A percentile compares a stretch with the other conserved stretches of the same genome.
Evolutionary conservation across 53 echinoderm and acorn worm species (phyloP).

Genomic region (Apostichopus leukothele): DNA sequence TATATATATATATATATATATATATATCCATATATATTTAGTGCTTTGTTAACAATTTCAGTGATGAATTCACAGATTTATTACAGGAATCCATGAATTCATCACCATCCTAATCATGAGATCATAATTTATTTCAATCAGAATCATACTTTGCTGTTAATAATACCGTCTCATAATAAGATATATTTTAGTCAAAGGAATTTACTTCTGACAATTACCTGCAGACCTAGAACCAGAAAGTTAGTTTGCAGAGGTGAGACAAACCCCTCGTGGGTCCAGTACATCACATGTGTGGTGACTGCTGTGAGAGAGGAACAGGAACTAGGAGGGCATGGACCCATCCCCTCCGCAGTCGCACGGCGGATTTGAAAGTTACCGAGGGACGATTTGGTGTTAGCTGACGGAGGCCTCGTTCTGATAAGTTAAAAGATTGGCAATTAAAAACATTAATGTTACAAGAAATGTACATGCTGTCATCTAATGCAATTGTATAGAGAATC

Average conservation of each 20-base stretch:
- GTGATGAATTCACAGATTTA: too few species aligned
- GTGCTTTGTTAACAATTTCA: too few species aligned
- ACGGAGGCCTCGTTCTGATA: not conserved
- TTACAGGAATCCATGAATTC: too few species aligned
- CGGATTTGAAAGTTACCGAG: constrained; percentile 20
- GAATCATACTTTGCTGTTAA: too few species aligned
- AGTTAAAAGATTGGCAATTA: not conserved
- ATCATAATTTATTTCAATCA: too few species aligned
- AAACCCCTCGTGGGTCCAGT: constrained; percentile 88
- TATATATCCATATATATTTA: too few species aligned
- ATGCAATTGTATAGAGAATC: too few species aligned
- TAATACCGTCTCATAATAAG: too few species aligned
- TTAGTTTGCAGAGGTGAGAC: constrained; percentile 75
- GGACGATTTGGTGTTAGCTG: constrained; percentile 5
- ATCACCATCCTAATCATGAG: too few species aligned
- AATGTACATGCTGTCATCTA: too few species aligned
- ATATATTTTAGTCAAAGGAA: too few species aligned
- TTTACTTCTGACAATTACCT: constrained; percentile 59
- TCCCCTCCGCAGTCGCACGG: constrained; percentile 53
- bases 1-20: too few species aligned
- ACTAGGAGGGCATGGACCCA: constrained; percentile 42
- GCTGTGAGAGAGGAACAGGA: constrained; percentile 71
- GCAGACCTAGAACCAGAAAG: constrained; percentile 81
- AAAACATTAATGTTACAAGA: not conserved
- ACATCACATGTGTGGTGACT: constrained; percentile 64